Base-by-base conservation (phyloP, 2,113 vertebrate genomes). In the Lycaon pictus region DNA sequence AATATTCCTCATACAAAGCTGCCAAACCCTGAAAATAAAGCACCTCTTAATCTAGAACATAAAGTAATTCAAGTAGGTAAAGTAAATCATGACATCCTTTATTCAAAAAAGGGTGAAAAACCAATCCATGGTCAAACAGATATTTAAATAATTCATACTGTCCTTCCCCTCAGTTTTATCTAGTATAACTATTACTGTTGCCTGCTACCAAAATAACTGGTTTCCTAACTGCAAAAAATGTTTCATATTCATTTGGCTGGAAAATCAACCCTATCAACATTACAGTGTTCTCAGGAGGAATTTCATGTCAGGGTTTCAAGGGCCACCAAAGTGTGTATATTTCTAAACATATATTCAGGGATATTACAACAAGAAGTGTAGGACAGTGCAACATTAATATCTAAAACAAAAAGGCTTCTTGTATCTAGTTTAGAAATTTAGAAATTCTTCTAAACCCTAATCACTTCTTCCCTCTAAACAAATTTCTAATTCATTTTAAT, bases 211-310 rank as follows among this genome's bases (percentile, higher is more conserved):
- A 84, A 82, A 94, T 3, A 71, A 88, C 51, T 76, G 60, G 10
- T 48, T 58, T 94, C 84, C 27, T 89, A 94, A 94, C 12, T 48
- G 15, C 51, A 81, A 94, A 90, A 51, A 80, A 19, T 76, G 22
- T 35, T 90, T 79, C 55, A 56, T 88, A 86, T 91, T 89, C 6
- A 55, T 79, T 80, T 77, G 60, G 22, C 29, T 91, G 53, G 48
- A 83, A 88, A 93, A 74, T 35, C 67, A 62, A 8, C 29, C 15
- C 23, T 77, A 27, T 65, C 71, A 92, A 82, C 13, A 95, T 25
- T 37, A 51, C 3, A n/a, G 2, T 37, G 11, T 69, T 58, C 23
- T 84, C 1, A 19, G 93, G 51, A 55, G 19, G 84, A 96, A 93
- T 81, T 77, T 43, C 12, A 84, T 9, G 3, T 32, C 51, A 74